Evolutionary conservation across 2,888 invertebrate genomes (phyloP), one percentile per base, ranked within the genome.

Genomic region (Halictus quadricinctus): DNA sequence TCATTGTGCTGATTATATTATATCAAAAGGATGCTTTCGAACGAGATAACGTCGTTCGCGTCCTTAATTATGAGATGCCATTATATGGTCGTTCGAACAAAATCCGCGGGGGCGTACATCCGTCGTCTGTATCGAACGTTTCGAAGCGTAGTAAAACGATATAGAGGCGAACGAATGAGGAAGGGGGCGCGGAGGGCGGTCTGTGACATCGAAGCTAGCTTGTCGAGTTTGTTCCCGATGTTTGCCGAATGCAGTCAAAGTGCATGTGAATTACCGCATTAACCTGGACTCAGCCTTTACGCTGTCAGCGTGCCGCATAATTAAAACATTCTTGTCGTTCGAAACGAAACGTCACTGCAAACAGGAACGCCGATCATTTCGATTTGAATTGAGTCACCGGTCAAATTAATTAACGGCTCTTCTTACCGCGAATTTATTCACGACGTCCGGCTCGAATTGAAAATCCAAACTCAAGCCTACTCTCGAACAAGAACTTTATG

Each of bases 221-320:
- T 87, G 91, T 90, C 86, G 90, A 93, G 93, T 93, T 93, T 93
- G 92, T 92, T 91, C 86, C 85, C 88, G 84, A 87, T 92, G 91
- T 93, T 92, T 92, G 89, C 90, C 87, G 89, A 93, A 92, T 92
- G 91, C 92, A 91, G 93, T 94, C 94, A 94, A 94, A 94, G 93
- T 94, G 93, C 93, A 94, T 94, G 91, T 88, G 93, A 94, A 94
- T 94, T 92, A 92, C 91, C 91, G 90, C 93, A 94, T 93, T 92
- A 94, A 91, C 91, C 91, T 90, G 90, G 84, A 88, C 88, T 87
- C 88, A 83, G 87, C 85, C 83, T 89, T 87, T 85, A 76, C 81
- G 85, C 84, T 82, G 86, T 82, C 76, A 85, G 69, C 85, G 84
- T 82, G 76, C 79, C 86, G 83, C 86, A 89, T 92, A 92, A 94